These are phyloP conservation scores for Cynaeus angustus DNA, from an alignment of 2,888 invertebrate genomes.

Conservation along the genomic window DNA sequence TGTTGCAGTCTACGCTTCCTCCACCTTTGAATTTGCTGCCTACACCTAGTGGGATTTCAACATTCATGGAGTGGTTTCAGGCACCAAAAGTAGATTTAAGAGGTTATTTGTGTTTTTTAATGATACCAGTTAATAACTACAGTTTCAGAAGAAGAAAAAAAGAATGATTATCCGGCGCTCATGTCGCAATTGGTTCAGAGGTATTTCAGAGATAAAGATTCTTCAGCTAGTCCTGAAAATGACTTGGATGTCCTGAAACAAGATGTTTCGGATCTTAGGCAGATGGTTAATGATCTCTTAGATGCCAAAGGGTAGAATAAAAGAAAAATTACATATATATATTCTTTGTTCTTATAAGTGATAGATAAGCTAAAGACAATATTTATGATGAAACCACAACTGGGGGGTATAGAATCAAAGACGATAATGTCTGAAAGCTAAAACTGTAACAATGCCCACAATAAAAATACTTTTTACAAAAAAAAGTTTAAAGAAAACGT, in stretches of 20 bases:
- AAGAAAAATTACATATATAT: no score
- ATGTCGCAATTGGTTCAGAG: slow-evolving; percentile 77
- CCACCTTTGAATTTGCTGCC: slow-evolving; percentile 84
- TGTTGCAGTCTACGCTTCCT: slow-evolving; percentile 80
- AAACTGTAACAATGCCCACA: no score
- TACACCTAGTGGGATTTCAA: slow-evolving; percentile 73
- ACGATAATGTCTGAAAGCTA: no score
- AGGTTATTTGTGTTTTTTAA: slow-evolving; percentile 68
- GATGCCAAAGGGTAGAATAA: neutral
- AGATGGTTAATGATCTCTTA: slow-evolving; percentile 63
- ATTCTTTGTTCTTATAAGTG: no score
- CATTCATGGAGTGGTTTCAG: slow-evolving; percentile 73
- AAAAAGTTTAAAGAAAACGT: no score
- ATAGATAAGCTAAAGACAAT: no score
- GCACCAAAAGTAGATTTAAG: slow-evolving; percentile 66
- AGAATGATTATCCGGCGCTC: slow-evolving; percentile 71
- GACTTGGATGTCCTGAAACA: slow-evolving; percentile 72
- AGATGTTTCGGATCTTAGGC: slow-evolving; percentile 71
- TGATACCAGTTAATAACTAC: neutral
- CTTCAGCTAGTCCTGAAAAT: slow-evolving; percentile 66
- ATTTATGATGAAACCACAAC: no score
- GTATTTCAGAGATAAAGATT: slow-evolving; percentile 75
- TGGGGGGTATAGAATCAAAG: no score
- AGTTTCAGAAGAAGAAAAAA: slow-evolving; percentile 40
- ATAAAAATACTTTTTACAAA: no score